Evolutionary conservation across 2,797 vertebrate genomes (phyloP), one percentile per base, ranked within the genome.

Genomic region (Petrocephalus schoutedeni): DNA sequence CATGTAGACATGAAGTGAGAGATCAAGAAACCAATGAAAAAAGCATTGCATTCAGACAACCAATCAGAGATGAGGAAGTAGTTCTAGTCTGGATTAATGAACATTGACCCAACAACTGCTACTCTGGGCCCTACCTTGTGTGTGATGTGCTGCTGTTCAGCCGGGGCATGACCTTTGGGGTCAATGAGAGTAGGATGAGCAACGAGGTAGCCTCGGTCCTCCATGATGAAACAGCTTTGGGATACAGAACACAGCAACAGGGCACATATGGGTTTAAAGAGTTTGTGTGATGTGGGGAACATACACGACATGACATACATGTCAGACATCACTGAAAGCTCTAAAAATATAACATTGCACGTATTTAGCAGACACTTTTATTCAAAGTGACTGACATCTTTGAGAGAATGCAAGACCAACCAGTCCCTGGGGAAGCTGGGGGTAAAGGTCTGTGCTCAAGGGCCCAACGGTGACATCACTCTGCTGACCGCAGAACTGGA

Each of bases 81-180:
- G 57, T 28, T 61, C 58, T 36, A 64, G n/a, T 41, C 23, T 53
- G 49, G 21, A 83, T 2, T 58, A 77, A 53, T 28, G 54, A 16
- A 8, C 19, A 77, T 54, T 71, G 45, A 9, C 21, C 49, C 36
- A 7, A 16, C 85, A 0, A 67, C 9, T 1, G 19, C 1, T 71
- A 41, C 19, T 23, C 21, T 16, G 1, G 16, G 54, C 7, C 14
- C 6, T 95, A 99, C 98, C 97, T 99, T 99, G 93, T 99, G 98
- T 0, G 98, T 99, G 88, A 99, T 99, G 93, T 99, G 98, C 91
- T 99, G 98, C 7, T 99, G 98, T 90, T 99, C 98, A 91, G 98
- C 98, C 0, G 98, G 98, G 0, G 98, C 98, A 0, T 99, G 98
- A 58, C 98, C 98, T 95, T 99, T 99, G 84, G 98, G 98, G 92